These are phyloP conservation scores for Archivesica marissinica DNA, from an alignment of 1,140 invertebrate genomes.

Conservation along the genomic window DNA sequence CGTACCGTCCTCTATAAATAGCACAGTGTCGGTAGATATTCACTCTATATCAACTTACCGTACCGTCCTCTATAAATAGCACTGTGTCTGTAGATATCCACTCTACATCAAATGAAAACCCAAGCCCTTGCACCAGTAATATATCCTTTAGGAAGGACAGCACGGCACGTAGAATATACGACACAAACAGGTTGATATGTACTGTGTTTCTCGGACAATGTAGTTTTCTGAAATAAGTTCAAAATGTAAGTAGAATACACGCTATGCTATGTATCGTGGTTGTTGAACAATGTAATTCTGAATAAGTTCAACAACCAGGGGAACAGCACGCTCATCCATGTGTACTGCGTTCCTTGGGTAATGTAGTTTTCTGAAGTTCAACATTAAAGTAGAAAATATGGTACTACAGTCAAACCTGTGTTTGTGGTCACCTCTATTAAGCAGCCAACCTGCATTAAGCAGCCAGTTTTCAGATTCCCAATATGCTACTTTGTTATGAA, in stretches of 20 bases:
- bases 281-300: background rate
- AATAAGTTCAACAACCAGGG: background rate
- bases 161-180: slow-evolving; percentile 88
- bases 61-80: slow-evolving; percentile 35
- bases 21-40: slow-evolving; percentile 33
- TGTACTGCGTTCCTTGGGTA: slow-evolving; percentile 88
- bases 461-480: no score
- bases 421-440: no score
- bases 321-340: background rate
- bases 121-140: slow-evolving; percentile 86
- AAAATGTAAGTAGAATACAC: slow-evolving; percentile 33
- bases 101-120: slow-evolving; percentile 80
- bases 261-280: background rate
- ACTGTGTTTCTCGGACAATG: slow-evolving; percentile 89
- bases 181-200: slow-evolving; percentile 89
- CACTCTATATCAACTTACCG: slow-evolving; percentile 35
- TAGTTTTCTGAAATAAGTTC: slow-evolving; percentile 87
- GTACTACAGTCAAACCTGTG: no score
- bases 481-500: no score
- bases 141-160: slow-evolving; percentile 87
- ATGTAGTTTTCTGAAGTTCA: slow-evolving; percentile 87
- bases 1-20: slow-evolving; percentile 40
- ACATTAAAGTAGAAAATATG: no score
- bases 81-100: slow-evolving; percentile 30
- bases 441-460: no score